These are phyloP conservation scores for Lepus oiostolus DNA, from an alignment of 2,797 vertebrate species.

Conservation along the genomic window DNA sequence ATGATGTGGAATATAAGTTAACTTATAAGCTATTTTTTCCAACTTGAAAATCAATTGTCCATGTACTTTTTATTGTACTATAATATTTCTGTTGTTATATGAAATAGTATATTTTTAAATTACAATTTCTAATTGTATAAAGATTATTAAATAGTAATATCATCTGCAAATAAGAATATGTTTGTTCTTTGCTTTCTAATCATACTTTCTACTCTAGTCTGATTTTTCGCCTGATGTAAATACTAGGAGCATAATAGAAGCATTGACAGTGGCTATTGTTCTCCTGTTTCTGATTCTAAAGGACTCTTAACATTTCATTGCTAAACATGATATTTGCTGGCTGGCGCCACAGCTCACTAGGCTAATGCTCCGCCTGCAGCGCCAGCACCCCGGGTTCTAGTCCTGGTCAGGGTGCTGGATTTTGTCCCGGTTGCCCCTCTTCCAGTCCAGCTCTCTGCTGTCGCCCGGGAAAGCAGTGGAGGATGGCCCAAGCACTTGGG, in stretches of 20 bases:
- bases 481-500: too few species aligned
- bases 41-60: conserved; percentile 20
- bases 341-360: too few species aligned
- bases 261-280: neutral
- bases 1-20: neutral
- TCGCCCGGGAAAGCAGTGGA: too few species aligned
- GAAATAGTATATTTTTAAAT: neutral
- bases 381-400: too few species aligned
- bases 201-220: neutral
- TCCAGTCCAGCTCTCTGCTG: too few species aligned
- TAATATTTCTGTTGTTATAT: neutral
- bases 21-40: neutral
- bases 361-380: too few species aligned
- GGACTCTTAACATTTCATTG: neutral
- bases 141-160: neutral
- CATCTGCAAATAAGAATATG: neutral
- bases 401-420: too few species aligned
- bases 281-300: neutral
- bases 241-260: neutral
- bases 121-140: neutral
- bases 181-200: neutral
- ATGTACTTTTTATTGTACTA: neutral
- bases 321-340: neutral
- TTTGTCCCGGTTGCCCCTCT: too few species aligned
- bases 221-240: neutral